Percentiles rank a stretch among this genome's conserved stretches.
Conservation (phyloP, 2,888 invertebrate species). For the Ceramica pisi region DNA sequence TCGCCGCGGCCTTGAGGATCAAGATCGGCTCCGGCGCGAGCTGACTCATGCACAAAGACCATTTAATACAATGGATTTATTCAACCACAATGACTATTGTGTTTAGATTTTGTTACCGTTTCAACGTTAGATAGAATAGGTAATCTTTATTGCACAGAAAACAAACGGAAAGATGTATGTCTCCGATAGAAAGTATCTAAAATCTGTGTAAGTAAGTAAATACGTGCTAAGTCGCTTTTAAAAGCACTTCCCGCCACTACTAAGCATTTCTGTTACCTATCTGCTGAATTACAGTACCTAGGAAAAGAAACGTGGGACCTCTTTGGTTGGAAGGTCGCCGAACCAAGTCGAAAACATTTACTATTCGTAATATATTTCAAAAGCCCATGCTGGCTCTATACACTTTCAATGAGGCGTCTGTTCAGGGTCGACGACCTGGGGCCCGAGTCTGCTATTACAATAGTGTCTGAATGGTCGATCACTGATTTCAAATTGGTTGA, state of each 20-base stretch:
- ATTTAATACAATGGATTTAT: constrained; percentile 73
- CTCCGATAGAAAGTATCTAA: too few species aligned
- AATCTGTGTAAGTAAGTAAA: not conserved
- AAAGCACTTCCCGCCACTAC: not conserved
- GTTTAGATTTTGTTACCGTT: constrained; percentile 66
- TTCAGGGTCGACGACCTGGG: constrained; percentile 25
- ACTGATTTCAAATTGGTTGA: too few species aligned
- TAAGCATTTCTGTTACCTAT: not conserved
- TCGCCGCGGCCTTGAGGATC: constrained; percentile 62
- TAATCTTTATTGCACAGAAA: constrained; percentile 1
- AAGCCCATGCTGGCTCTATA: not conserved
- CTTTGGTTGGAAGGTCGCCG: not conserved
- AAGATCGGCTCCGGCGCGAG: constrained; percentile 62
- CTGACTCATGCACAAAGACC: constrained; percentile 75
- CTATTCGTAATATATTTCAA: not conserved
- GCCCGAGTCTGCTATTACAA: too few species aligned
- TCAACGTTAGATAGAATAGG: constrained; percentile 6
- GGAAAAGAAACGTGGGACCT: not conserved
- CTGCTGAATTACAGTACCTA: not conserved
- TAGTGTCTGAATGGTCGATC: too few species aligned
- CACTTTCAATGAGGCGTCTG: constrained; percentile 16
- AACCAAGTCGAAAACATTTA: not conserved
- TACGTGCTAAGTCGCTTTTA: not conserved
- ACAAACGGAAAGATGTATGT: not conserved
- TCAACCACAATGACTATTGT: constrained; percentile 81